Conservation (phyloP, 2,113 vertebrate genomes). For the Megaceryle torquata region DNA sequence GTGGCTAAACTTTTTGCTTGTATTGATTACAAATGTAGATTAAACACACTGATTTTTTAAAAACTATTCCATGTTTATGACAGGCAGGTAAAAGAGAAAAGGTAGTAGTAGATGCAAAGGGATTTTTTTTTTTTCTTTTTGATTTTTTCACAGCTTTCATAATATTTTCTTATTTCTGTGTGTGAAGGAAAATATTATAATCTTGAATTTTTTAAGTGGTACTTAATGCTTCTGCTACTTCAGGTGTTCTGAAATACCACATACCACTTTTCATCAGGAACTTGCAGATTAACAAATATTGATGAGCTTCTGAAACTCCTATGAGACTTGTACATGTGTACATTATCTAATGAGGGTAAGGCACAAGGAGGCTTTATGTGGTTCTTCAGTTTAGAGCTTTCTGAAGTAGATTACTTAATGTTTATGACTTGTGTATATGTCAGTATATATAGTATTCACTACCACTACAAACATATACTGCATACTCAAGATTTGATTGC, state of each 20-base stretch:
- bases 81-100: background rate
- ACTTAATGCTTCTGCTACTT: constrained; percentile 38
- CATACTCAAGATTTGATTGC: constrained; percentile 14
- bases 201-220: constrained; percentile 42
- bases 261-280: constrained; percentile 52
- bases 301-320: constrained; percentile 44
- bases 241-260: constrained; percentile 39
- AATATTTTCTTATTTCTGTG: constrained; percentile 39
- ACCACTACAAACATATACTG: background rate
- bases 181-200: constrained; percentile 45
- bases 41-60: background rate
- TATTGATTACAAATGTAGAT: background rate
- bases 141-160: background rate
- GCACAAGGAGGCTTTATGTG: background rate
- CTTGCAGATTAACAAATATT: constrained; percentile 57
- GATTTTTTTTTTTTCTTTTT: background rate
- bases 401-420: constrained; percentile 34
- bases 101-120: background rate
- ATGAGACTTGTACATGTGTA: background rate
- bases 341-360: background rate
- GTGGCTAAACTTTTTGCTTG: background rate
- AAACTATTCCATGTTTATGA: background rate
- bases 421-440: constrained; percentile 29
- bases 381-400: constrained; percentile 11
- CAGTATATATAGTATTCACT: constrained; percentile 5